A percentile compares a stretch with the other conserved stretches of the same genome.
phyloP scores from a whole-genome alignment of 2,888 invertebrate species.

The Ophioninae sp. region DNA sequence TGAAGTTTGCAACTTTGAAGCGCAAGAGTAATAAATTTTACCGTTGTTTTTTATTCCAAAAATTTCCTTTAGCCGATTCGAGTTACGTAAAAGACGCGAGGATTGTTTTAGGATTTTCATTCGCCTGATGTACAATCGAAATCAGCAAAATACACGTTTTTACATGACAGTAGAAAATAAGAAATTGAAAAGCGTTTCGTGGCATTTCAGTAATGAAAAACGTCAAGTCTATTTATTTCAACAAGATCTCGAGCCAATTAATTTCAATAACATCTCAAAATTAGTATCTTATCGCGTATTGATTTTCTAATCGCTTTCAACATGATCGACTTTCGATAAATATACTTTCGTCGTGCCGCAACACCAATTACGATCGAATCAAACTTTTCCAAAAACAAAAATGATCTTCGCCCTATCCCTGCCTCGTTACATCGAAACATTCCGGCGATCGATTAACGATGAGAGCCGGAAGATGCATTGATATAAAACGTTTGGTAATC shows the following conservation, averaged over 20 bases:
- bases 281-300: neutral
- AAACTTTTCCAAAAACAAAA: neutral
- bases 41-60: no score
- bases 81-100: no score
- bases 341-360: neutral
- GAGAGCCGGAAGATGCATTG: slow-evolving; percentile 42
- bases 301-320: neutral
- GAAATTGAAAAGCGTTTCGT: no score
- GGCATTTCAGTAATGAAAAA: no score
- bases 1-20: no score
- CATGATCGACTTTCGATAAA: neutral
- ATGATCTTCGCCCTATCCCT: neutral
- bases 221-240: neutral
- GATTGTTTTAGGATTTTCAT: no score
- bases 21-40: no score
- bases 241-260: neutral
- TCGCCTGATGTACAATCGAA: no score
- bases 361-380: neutral
- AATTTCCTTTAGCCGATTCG: no score
- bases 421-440: neutral
- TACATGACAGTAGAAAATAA: no score
- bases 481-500: slow-evolving; percentile 11
- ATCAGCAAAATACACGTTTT: no score
- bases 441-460: slow-evolving; percentile 5
- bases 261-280: neutral